Base-by-base conservation (phyloP, 1,140 invertebrate genomes). In the Cryptotermes secundus region DNA sequence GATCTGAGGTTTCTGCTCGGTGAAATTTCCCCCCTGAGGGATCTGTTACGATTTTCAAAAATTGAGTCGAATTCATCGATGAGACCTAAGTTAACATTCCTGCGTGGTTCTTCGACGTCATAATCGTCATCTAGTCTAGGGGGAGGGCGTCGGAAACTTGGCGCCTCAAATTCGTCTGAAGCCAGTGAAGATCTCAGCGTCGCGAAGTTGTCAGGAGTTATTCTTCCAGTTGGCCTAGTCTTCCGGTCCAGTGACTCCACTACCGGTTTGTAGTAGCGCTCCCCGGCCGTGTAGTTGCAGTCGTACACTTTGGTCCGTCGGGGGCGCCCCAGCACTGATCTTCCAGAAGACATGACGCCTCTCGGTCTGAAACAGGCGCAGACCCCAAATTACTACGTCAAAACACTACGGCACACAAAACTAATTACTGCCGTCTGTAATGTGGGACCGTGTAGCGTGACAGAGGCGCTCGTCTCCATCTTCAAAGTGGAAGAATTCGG, bases 271-370 rank as follows among this genome's bases (percentile, higher is more conserved):
- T 96, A 96, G 88, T 95, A 95, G 86, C 93, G 94, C 88, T 95
- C 93, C 79, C 95, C 94, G 88, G 95, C 94, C 89, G 95, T 93
- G 89, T 95, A 95, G 88, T 96, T 96, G 88, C 94, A 95, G 87
- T 95, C 94, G 87, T 96, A 96, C 85, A 96, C 93, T 88, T 93
- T 93, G 19, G 95, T 95, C 86, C 91, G 90, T 83, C 95, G 92
- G 86, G 94, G 93, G 89, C 94, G 91, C 86, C 92, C 90, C 35
- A 91, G 87, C 85, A 91, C 89, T 86, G 90, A 90, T 87, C 90
- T 90, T 81, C 84, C 53, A 31, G 84, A n/a, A n/a, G n/a, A 34
- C 84, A 85, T 85, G 36, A 16, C 31, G 49, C 2, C 22, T 49
- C 3, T 49, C 0, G 0, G 14, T 49, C 45, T 49, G 45, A 49